phyloP scores from a whole-genome alignment of 2,888 invertebrate species.

The Poecilus cupreus region DNA sequence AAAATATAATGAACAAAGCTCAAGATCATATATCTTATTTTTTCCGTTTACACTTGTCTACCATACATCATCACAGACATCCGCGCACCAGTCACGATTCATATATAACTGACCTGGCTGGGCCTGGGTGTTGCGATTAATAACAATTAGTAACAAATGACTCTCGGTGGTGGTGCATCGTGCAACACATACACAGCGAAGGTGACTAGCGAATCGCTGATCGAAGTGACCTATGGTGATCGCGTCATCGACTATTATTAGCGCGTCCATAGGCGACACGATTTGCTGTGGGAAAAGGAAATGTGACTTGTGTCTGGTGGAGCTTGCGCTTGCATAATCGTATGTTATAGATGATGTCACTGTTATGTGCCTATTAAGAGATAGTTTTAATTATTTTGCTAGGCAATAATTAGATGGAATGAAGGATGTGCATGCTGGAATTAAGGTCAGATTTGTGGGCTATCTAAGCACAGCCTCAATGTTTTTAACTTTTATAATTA shows the following conservation, averaged over 20 bases:
- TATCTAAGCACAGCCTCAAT: not conserved
- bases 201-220: constrained; percentile 5
- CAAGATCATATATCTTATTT: constrained; percentile 33
- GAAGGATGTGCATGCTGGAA: not conserved
- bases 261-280: constrained; percentile 18
- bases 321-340: constrained; percentile 21
- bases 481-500: too few species aligned
- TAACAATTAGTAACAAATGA: constrained; percentile 35
- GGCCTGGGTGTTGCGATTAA: constrained; percentile 19
- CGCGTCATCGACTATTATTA: constrained; percentile 37
- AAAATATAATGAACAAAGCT: constrained; percentile 4
- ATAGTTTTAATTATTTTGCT: constrained; percentile 36
- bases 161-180: not conserved
- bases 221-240: constrained; percentile 18
- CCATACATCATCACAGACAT: constrained; percentile 26
- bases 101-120: constrained; percentile 16
- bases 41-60: constrained; percentile 26
- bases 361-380: not conserved
- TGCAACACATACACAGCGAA: not conserved
- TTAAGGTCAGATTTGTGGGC: constrained; percentile 33
- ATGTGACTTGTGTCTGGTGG: constrained; percentile 1
- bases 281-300: constrained; percentile 37
- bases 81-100: constrained; percentile 29
- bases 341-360: constrained; percentile 27
- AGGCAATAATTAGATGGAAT: constrained; percentile 22